Evolutionary conservation across 1,140 invertebrate species (phyloP), one percentile per base, ranked within the genome.

Genomic region (Drosophila sproati): DNA sequence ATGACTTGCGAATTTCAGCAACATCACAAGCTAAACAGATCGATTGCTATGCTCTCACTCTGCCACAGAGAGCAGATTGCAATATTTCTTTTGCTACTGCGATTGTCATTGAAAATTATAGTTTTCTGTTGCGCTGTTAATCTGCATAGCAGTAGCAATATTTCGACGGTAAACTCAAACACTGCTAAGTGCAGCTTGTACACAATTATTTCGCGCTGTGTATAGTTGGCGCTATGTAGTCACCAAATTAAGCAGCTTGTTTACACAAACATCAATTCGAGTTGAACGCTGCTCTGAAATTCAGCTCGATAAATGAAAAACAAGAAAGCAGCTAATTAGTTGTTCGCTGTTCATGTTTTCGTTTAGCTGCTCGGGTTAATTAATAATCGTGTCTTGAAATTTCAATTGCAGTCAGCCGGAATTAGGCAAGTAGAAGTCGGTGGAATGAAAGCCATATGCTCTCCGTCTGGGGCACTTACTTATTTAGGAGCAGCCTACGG

Each of bases 381-480:
- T 57, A 57, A 60, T 60, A 50, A 50, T 50, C 47, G 28, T 31
- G 29, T 50, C 28, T 31, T 35, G 29, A 35, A 48, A 60, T 60
- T 48, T 48, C 7, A 48, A 29, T 48, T 34, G 31, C n/a, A 35
- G 12, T 29, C n/a, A 32, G 10, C 20, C 39, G 34, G 3, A 31
- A 39, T 28, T 5, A 37, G 37, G 35, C 35, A 4, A 29, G 5
- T 43, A 41, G 10, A 43, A n/a, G 35, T 7, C 2, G 35, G 35
- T 4, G n/a, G 39, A 43, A 43, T 6, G 10, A 43, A 43, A 43
- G 39, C 39, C 10, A 43, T n/a, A 43, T 43, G 39, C 39, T 43
- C 34, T 34, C 34, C 34, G 34, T 34, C 34, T 34, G 34, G 20
- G 20, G 20, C 20, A 34, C 34, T 34, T 3, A 12, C 43, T 47